Evolutionary conservation across 2,113 vertebrate genomes (phyloP).

Genomic region (Burhinus bistriatus): DNA sequence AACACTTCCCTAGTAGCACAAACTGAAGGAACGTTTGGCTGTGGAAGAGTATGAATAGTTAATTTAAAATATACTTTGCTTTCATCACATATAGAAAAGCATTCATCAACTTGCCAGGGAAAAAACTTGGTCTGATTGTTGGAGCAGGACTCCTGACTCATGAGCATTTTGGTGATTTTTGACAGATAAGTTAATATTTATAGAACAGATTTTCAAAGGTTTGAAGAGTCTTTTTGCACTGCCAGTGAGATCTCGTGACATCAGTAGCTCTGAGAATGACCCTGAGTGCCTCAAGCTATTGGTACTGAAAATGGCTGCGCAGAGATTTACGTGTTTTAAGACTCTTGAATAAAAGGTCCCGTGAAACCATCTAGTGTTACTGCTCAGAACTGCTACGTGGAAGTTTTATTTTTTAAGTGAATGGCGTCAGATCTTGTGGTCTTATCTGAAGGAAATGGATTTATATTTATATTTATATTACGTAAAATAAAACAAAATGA

Average conservation of each 20-base stretch:
- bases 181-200: too few relatives aligned
- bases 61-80: neutral
- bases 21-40: neutral
- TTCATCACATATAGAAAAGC: neutral
- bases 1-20: neutral
- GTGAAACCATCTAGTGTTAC: neutral
- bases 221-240: neutral
- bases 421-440: neutral
- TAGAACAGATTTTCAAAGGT: neutral
- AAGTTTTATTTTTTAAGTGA: neutral
- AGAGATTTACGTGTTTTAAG: neutral
- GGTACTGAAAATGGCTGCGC: neutral
- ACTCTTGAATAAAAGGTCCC: neutral
- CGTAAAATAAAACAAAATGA: too few relatives aligned
- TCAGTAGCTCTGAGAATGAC: neutral
- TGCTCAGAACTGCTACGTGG: neutral
- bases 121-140: neutral
- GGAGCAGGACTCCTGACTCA: neutral
- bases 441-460: neutral
- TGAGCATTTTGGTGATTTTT: neutral
- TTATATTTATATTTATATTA: too few relatives aligned
- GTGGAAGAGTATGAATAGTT: neutral
- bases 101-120: too few relatives aligned
- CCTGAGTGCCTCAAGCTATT: neutral
- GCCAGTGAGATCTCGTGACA: fast-evolving